Conservation (phyloP, 1,140 invertebrate genomes). For the Drosophila takahashii region DNA sequence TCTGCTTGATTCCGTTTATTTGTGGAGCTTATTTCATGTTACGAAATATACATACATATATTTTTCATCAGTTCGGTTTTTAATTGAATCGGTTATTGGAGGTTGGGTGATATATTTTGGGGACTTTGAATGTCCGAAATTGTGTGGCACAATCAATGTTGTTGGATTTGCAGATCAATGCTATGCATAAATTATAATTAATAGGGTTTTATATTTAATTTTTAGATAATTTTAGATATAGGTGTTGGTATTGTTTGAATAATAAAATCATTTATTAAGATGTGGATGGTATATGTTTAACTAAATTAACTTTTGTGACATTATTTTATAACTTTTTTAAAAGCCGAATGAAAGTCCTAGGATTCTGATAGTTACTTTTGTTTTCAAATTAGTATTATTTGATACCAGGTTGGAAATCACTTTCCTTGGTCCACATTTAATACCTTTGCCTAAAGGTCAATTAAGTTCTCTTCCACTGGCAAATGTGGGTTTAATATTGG, state of each 20-base stretch:
- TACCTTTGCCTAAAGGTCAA: no score
- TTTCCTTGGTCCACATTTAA: no score
- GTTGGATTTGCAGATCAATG: neutral
- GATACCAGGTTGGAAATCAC: no score
- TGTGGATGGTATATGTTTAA: no score
- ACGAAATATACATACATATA: slow-evolving; percentile 44
- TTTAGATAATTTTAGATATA: neutral
- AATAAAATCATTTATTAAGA: neutral
- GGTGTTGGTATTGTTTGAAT: neutral
- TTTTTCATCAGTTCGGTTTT: slow-evolving; percentile 54
- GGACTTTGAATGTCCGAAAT: slow-evolving; percentile 1
- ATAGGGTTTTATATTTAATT: neutral
- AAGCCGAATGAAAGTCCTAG: no score
- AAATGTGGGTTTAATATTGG: neutral
- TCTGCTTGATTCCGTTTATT: slow-evolving; percentile 18
- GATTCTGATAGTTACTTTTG: no score
- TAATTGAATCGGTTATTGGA: slow-evolving; percentile 40
- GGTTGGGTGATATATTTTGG: neutral
- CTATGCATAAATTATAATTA: neutral
- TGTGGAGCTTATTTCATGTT: slow-evolving; percentile 19
- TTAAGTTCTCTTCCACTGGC: no score
- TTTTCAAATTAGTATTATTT: no score
- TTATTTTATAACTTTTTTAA: no score
- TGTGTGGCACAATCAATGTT: slow-evolving; percentile 3
- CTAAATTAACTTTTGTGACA: no score